Conservation (phyloP, 2,797 vertebrate genomes). For the Pseudochaenichthys georgianus region DNA sequence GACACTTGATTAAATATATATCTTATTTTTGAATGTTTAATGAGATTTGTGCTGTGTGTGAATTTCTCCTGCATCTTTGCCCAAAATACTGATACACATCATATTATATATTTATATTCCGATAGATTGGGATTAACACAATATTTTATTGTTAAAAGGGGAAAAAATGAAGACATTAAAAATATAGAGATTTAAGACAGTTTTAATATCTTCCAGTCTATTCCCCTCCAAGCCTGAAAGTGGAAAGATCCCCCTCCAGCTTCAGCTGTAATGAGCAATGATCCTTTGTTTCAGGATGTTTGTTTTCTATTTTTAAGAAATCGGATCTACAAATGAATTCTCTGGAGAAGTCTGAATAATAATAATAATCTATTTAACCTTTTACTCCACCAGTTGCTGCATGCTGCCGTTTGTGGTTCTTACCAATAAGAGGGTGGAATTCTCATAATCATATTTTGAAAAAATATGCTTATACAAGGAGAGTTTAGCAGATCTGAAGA, state of each 20-base stretch:
- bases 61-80: too few species aligned
- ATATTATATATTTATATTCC: too few species aligned
- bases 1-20: too few species aligned
- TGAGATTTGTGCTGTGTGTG: too few species aligned
- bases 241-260: background rate
- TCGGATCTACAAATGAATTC: background rate
- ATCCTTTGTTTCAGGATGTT: background rate
- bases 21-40: too few species aligned
- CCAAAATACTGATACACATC: too few species aligned
- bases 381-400: background rate
- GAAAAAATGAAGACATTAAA: too few species aligned
- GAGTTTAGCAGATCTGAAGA: background rate
- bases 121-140: too few species aligned
- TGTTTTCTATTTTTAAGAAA: background rate
- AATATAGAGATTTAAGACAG: background rate
- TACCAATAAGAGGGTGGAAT: background rate
- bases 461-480: background rate
- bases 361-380: slow-evolving; percentile 4
- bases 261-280: background rate
- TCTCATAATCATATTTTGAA: background rate
- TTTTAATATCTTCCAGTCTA: background rate
- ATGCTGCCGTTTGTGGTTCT: background rate
- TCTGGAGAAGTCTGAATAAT: background rate
- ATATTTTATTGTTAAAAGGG: too few species aligned
- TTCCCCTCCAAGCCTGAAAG: background rate